These are phyloP conservation scores for Diorhabda sublineata DNA, from an alignment of 1,140 invertebrate species.

Conservation along the genomic window DNA sequence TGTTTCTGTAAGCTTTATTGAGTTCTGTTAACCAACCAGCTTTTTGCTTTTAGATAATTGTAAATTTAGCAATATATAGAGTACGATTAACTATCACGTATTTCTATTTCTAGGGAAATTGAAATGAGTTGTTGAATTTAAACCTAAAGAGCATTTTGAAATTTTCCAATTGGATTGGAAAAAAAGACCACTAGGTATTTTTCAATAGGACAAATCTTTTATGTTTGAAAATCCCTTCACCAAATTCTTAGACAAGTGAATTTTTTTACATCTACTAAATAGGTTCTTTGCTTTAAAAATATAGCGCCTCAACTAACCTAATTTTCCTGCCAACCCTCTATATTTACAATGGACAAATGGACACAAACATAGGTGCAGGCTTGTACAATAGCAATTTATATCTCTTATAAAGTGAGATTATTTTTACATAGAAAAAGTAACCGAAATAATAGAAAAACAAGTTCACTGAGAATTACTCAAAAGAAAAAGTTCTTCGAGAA, in stretches of 20 bases:
- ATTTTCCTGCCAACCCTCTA: constrained; percentile 1
- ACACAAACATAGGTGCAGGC: background rate
- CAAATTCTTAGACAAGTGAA: background rate
- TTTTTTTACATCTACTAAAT: background rate
- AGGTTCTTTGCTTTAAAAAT: background rate
- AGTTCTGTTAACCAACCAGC: too few relatives aligned
- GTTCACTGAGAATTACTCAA: background rate
- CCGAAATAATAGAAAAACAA: constrained; percentile 2
- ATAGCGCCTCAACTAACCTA: background rate
- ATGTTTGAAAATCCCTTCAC: too few relatives aligned
- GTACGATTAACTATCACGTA: too few relatives aligned
- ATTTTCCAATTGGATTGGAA: too few relatives aligned
- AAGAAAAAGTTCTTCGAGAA: constrained; percentile 2
- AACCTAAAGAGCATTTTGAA: too few relatives aligned
- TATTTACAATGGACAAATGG: background rate
- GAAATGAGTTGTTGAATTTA: too few relatives aligned
- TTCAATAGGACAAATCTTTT: too few relatives aligned
- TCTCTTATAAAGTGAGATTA: background rate
- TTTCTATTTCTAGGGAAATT: too few relatives aligned
- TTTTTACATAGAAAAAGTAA: constrained; percentile 3
- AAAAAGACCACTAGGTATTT: too few relatives aligned
- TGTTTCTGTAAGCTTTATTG: too few relatives aligned
- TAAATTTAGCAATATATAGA: too few relatives aligned
- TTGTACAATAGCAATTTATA: background rate
- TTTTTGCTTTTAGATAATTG: too few relatives aligned